Percentiles rank a stretch among this genome's conserved stretches.
Conservation (phyloP, 2,888 invertebrate species). For the Alcis repandata region DNA sequence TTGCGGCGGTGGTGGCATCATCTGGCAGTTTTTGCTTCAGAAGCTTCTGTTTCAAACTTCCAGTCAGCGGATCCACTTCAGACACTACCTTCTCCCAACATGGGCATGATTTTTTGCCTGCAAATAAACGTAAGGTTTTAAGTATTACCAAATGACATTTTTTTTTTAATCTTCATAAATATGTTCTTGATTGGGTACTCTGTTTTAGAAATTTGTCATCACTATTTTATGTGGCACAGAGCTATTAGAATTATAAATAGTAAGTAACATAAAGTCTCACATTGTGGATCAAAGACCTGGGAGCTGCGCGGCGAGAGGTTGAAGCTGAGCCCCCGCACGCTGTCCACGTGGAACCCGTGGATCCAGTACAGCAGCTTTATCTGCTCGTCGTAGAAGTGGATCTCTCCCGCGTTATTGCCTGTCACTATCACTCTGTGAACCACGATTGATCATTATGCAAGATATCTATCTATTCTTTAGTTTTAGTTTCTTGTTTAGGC, state of each 20-base stretch:
- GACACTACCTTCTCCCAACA: constrained; percentile 75
- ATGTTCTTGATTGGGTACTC: no score
- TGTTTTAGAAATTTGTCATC: no score
- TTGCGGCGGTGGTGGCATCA: constrained; percentile 79
- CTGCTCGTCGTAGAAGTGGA: constrained; percentile 87
- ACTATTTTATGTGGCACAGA: no score
- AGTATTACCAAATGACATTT: no score
- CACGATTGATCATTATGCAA: not conserved
- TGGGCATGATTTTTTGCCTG: constrained; percentile 69
- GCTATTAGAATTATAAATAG: no score
- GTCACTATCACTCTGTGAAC: constrained; percentile 81
- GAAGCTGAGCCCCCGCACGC: constrained; percentile 83
- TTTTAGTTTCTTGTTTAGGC: not conserved
- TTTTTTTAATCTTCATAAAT: no score
- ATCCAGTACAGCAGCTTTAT: constrained; percentile 87
- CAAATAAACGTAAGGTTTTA: not conserved
- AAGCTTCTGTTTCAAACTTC: constrained; percentile 63
- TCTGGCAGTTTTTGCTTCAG: constrained; percentile 72
- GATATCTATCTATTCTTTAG: not conserved
- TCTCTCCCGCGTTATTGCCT: constrained; percentile 83
- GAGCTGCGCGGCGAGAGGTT: constrained; percentile 73
- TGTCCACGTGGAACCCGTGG: constrained; percentile 77
- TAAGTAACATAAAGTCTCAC: constrained; percentile 54
- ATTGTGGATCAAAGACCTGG: constrained; percentile 69
- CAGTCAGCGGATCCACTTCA: constrained; percentile 62